Base-by-base conservation (phyloP, 1,140 invertebrate species). In the Euborellia annulipes region DNA sequence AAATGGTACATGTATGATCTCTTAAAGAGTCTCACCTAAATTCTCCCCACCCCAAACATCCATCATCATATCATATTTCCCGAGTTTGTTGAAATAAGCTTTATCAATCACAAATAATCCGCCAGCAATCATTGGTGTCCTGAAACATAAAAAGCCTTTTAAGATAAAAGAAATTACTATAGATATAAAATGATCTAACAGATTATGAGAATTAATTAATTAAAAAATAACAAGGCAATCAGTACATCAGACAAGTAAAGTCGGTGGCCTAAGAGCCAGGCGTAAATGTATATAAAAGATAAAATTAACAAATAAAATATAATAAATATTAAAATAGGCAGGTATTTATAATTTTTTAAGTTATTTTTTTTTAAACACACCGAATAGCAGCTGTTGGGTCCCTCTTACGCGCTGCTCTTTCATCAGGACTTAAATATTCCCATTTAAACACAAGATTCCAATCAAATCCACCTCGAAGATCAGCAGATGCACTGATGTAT, bases 381-480 rank as follows among this genome's bases (percentile, higher is more conserved):
- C 78, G 69, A 51, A 86, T 86, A 21, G 81, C 75, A 49, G 79
- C 52, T 18, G 52, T 54, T 0, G 86, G 86, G 60, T 91, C 85
- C 52, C 78, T 78, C 54, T 82, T 75, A 14, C 91, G 70, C 7
- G 76, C 74, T 45, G 79, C 74, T 47, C 87, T 70, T 56, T 93
- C 90, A 0, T 75, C 62, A 46, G 85, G 78, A 36, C 84, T 86
- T 43, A 98, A 73, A 59, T 91, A 90, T 59, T 97, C 91, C 93
- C 90, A 95, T 67, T 94, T 88, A 56, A 82, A 81, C 37, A 93
- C 92, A 22, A 97, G 69, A 67, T 94, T 96, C 93, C 93, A 98
- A 66, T 97, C 92, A 64, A 98, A 98, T 13, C 91, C 91, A 42
- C 90, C 85, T 48, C 89, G 73, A 22, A 93, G 67, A 65, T 93